Percentiles rank a stretch among this genome's conserved stretches.
phyloP scores from a whole-genome alignment of 2,113 vertebrate species.

The Panthera uncia region DNA sequence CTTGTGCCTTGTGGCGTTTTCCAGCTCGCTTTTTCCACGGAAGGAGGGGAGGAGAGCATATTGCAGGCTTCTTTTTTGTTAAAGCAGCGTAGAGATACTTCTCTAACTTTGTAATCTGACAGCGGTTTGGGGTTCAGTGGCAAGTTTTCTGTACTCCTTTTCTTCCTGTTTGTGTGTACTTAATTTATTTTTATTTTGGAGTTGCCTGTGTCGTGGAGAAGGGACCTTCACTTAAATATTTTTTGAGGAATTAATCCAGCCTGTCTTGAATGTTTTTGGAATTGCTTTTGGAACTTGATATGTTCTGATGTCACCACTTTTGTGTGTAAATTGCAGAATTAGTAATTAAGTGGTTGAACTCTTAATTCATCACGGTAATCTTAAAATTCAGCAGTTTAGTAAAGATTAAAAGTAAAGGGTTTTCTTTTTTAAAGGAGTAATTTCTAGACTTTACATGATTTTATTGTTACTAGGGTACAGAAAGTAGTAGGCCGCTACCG shows the following conservation, averaged over 20 bases:
- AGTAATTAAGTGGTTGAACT: not conserved
- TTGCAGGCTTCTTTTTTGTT: not conserved
- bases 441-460: not conserved
- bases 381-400: not conserved
- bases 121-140: not conserved
- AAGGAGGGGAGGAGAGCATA: not conserved
- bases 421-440: not conserved
- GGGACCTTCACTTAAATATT: not conserved
- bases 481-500: not conserved
- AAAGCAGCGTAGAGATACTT: not conserved
- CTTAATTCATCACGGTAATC: not conserved
- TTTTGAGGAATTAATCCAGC: not conserved
- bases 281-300: constrained; percentile 23
- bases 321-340: not conserved
- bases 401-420: not conserved
- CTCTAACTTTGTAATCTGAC: not conserved
- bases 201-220: not conserved
- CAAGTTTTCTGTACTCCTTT: not conserved
- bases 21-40: not conserved
- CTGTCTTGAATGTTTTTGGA: not conserved
- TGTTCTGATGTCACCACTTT: not conserved
- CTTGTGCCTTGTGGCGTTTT: not conserved
- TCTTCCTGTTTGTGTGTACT: not conserved
- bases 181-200: not conserved
- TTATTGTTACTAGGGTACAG: not conserved